Percentiles rank a stretch among this genome's conserved stretches.
These are phyloP conservation scores for Gambusia holbrooki DNA, from an alignment of 2,113 vertebrate species.

Conservation along the genomic window DNA sequence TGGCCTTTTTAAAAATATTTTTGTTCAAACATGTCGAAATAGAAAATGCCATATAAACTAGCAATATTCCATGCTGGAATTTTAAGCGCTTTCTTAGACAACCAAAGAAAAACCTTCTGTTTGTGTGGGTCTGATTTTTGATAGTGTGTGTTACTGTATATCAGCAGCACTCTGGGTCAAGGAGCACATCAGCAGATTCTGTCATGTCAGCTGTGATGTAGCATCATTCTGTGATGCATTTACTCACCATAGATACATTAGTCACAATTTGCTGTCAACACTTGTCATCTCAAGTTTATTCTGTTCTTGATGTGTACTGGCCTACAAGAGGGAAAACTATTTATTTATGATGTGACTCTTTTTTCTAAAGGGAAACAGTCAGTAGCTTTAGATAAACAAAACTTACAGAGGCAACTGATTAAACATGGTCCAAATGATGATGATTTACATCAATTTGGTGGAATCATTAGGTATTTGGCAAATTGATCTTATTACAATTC, in stretches of 20 bases:
- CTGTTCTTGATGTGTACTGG: constrained; percentile 20
- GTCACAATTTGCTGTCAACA: constrained; percentile 58
- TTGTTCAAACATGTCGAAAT: too few species aligned
- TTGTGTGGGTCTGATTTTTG: neutral
- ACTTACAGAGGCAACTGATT: neutral
- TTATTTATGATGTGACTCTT: constrained; percentile 20
- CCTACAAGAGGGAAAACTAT: neutral
- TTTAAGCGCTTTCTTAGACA: neutral
- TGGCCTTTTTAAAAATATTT: too few species aligned
- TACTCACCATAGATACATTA: constrained; percentile 49
- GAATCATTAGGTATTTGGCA: too few species aligned
- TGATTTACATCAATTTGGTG: too few species aligned
- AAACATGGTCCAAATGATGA: neutral
- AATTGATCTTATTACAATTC: too few species aligned
- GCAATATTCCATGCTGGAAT: too few species aligned
- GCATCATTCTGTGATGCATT: constrained; percentile 24
- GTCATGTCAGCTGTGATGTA: constrained; percentile 42
- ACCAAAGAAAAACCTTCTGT: neutral
- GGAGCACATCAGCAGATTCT: constrained; percentile 16
- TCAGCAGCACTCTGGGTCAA: constrained; percentile 35
- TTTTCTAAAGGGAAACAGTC: constrained; percentile 26
- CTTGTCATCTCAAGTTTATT: constrained; percentile 60
- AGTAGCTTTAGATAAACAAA: constrained; percentile 22
- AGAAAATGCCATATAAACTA: too few species aligned
- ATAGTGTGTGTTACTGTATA: neutral